Conservation (phyloP, 1,140 invertebrate species). For the Saccostrea glomerata region DNA sequence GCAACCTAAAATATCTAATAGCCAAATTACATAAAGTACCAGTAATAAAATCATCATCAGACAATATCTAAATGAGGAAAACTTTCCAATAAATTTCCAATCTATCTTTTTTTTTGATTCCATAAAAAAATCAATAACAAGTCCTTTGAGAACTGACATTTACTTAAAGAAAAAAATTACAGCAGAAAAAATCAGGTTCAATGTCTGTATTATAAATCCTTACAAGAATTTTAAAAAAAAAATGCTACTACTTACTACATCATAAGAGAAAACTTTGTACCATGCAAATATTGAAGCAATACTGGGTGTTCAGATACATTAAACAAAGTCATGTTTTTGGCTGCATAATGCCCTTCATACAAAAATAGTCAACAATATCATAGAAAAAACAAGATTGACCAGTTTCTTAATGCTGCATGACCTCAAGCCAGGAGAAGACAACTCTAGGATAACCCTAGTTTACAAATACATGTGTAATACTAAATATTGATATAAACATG, state of each 20-base stretch:
- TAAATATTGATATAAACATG: neutral
- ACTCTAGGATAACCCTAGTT: neutral
- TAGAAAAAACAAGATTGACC: neutral
- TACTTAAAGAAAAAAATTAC: too few species aligned
- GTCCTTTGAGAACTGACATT: too few species aligned
- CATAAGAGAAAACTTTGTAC: neutral
- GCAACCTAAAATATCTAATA: too few species aligned
- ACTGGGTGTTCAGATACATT: neutral
- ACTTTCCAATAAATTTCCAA: neutral
- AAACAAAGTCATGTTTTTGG: neutral
- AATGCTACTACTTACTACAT: neutral
- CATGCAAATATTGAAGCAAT: neutral
- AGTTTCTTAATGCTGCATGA: neutral
- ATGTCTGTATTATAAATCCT: neutral
- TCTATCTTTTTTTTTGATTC: neutral
- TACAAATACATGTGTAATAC: neutral
- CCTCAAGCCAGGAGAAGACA: neutral
- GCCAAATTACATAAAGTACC: too few species aligned
- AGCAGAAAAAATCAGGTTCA: neutral
- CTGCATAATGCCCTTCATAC: neutral
- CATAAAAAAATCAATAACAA: too few species aligned
- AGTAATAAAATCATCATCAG: too few species aligned
- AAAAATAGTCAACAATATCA: neutral
- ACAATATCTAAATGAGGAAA: too few species aligned
- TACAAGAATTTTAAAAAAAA: neutral